Evolutionary conservation across 1,140 invertebrate genomes (phyloP).

Genomic region (Spodoptera litura): DNA sequence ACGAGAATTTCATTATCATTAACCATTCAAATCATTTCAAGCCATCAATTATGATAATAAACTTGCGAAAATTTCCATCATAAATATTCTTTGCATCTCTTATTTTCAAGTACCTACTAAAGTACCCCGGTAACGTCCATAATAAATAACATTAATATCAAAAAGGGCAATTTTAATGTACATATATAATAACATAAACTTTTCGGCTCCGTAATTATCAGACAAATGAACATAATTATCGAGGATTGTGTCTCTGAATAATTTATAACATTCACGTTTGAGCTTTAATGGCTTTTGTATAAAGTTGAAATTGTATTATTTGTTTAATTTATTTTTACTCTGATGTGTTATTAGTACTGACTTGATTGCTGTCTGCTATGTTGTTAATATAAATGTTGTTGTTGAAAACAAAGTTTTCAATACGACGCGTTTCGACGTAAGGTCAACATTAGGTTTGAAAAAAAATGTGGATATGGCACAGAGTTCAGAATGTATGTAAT

Average conservation of each 20-base stretch:
- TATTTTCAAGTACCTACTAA: neutral
- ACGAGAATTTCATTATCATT: neutral
- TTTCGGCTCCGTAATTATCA: constrained; percentile 6
- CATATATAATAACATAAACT: neutral
- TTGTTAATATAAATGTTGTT: too few species aligned
- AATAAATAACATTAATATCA: constrained; percentile 3
- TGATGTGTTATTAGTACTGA: too few species aligned
- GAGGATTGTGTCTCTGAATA: constrained; percentile 14
- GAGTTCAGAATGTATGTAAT: too few species aligned
- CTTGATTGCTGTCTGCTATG: too few species aligned
- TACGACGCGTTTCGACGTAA: too few species aligned
- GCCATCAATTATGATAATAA: constrained; percentile 7
- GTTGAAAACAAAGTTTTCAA: too few species aligned
- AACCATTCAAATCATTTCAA: neutral
- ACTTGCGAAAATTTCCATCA: neutral
- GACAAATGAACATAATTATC: constrained; percentile 18
- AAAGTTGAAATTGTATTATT: constrained; percentile 2
- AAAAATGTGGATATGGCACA: too few species aligned
- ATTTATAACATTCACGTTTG: neutral
- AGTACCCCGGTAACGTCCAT: neutral
- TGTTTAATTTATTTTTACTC: neutral
- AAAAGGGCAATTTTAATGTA: constrained; percentile 5
- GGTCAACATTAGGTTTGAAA: too few species aligned
- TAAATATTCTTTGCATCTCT: neutral
- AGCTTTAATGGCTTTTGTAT: constrained; percentile 3